phyloP scores from a whole-genome alignment of 35 echinoderm and acorn worm genomes.

The Ophiothrix spiculata region DNA sequence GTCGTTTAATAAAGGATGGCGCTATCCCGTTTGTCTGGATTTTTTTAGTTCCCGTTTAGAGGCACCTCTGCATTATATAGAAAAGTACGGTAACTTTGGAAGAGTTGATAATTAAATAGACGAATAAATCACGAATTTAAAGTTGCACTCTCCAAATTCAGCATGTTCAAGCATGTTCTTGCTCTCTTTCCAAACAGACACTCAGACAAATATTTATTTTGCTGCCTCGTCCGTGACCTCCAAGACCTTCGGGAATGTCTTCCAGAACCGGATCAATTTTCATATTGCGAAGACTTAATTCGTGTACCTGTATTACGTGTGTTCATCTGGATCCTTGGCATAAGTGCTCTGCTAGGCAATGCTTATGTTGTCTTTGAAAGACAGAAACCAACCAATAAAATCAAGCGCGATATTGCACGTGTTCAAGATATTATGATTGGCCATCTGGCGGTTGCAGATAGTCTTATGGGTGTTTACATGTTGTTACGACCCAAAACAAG shows the following conservation, averaged over 20 bases:
- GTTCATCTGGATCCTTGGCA: conserved; percentile 53
- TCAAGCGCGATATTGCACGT: not conserved
- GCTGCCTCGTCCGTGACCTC: conserved; percentile 25
- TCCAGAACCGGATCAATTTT: conserved; percentile 40
- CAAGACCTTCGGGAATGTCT: not conserved
- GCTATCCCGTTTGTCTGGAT: too few species aligned
- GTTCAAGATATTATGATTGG: not conserved
- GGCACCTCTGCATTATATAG: too few species aligned
- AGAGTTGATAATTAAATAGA: too few species aligned
- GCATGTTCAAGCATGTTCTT: too few species aligned
- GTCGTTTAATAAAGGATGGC: too few species aligned
- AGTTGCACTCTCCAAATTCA: too few species aligned
- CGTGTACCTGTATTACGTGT: not conserved
- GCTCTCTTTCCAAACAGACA: too few species aligned
- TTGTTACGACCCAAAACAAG: too few species aligned
- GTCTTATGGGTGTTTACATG: conserved; percentile 20
- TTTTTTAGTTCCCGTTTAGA: too few species aligned
- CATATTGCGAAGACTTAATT: conserved; percentile 60
- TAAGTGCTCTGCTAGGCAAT: conserved; percentile 48
- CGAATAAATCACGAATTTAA: too few species aligned
- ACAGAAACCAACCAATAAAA: not conserved
- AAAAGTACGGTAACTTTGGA: too few species aligned
- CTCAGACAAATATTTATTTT: conserved; percentile 44
- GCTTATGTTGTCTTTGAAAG: conserved; percentile 15
- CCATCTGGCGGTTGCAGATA: conserved; percentile 14